A percentile compares a stretch with the other conserved stretches of the same genome.
phyloP scores from a whole-genome alignment of 2,888 invertebrate genomes.

The Lithosia quadra region DNA sequence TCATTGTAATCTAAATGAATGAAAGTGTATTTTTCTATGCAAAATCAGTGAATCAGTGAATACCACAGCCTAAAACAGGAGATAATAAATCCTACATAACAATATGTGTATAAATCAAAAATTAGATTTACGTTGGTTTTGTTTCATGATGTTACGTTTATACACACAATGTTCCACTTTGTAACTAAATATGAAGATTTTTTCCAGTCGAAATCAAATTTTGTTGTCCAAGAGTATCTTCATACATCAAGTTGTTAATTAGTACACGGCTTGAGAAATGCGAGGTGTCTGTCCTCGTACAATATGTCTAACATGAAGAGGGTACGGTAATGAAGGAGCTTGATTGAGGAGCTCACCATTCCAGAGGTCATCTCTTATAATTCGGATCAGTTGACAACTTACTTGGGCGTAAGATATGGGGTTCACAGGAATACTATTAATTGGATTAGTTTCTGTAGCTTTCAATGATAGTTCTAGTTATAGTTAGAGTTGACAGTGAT shows the following conservation, averaged over 20 bases:
- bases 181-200: background rate
- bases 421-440: slow-evolving; percentile 7
- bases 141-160: too few relatives aligned
- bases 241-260: slow-evolving; percentile 68
- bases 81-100: too few relatives aligned
- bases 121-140: too few relatives aligned
- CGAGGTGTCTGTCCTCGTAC: slow-evolving; percentile 62
- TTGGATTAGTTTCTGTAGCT: slow-evolving; percentile 6
- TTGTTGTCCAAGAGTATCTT: slow-evolving; percentile 34
- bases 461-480: background rate
- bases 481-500: too few relatives aligned
- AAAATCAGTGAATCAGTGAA: too few relatives aligned
- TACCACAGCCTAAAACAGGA: too few relatives aligned
- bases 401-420: slow-evolving; percentile 19
- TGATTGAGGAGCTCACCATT: slow-evolving; percentile 65
- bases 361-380: slow-evolving; percentile 53
- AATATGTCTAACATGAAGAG: slow-evolving; percentile 66
- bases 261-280: slow-evolving; percentile 73
- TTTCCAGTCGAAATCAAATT: slow-evolving; percentile 24
- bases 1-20: too few relatives aligned
- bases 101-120: too few relatives aligned
- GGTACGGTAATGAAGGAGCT: slow-evolving; percentile 70
- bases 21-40: too few relatives aligned
- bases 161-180: too few relatives aligned
- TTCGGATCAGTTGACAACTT: slow-evolving; percentile 37